These are phyloP conservation scores for Oegoconia quadripuncta DNA, from an alignment of 2,888 invertebrate genomes.

Conservation along the genomic window DNA sequence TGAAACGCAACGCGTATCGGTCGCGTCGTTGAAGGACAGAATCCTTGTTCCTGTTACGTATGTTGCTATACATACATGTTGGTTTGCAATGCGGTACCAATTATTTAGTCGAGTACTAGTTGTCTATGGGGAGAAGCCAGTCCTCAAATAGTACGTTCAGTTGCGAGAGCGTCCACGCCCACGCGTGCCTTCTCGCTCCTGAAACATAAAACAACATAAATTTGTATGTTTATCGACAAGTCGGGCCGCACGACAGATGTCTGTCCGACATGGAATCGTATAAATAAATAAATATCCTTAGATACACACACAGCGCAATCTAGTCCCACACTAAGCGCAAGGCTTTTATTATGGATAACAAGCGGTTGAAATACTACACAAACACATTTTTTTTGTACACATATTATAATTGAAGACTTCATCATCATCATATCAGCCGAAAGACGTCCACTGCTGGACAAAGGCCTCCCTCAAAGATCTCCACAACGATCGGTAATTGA, in stretches of 20 bases:
- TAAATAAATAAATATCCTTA: background rate
- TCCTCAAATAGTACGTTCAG: conserved; percentile 61
- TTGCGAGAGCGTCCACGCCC: conserved; percentile 72
- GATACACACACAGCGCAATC: too few species aligned
- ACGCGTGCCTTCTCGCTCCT: conserved; percentile 71
- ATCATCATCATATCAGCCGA: too few species aligned
- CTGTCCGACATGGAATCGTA: background rate
- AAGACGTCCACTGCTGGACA: too few species aligned
- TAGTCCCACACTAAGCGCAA: too few species aligned
- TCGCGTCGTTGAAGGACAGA: conserved; percentile 43
- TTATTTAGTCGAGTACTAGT: conserved; percentile 67
- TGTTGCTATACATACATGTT: conserved; percentile 47
- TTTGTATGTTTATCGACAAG: background rate
- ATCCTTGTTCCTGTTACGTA: conserved; percentile 47
- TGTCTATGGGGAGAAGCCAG: conserved; percentile 78
- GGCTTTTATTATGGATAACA: too few species aligned
- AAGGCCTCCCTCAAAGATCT: too few species aligned
- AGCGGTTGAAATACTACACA: too few species aligned
- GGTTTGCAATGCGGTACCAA: conserved; percentile 65
- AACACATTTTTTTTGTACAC: too few species aligned
- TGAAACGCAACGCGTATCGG: conserved; percentile 53
- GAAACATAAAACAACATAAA: conserved; percentile 30
- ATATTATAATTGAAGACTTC: too few species aligned
- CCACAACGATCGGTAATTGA: too few species aligned
- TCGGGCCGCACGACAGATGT: background rate